Evolutionary conservation across 1,140 invertebrate species (phyloP), one percentile per base, ranked within the genome.

Genomic region (Cydia amplana): DNA sequence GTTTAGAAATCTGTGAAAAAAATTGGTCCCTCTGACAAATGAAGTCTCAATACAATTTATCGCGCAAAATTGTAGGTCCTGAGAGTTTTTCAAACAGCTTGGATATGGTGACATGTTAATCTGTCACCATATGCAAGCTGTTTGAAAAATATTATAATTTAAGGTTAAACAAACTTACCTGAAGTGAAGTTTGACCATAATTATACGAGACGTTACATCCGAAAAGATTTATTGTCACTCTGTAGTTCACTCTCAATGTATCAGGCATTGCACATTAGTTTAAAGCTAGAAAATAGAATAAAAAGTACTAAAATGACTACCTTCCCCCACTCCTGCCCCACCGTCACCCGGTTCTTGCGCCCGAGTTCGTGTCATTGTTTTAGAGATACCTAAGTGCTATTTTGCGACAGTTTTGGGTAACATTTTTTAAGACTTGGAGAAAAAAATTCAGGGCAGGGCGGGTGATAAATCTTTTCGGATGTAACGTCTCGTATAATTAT

Each of bases 221-320:
- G 65, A 70, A 72, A 12, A 72, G 36, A 72, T 72, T 72, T 72
- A 70, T 70, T 23, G 12, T 70, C 28, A 70, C 65, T 70, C 18
- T 7, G 65, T 70, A 70, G 73, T 74, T 32, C 73, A 74, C 73
- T 74, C 6, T 74, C 73, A 60, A 74, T 74, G 60, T 65, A 75
- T 55, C 20, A 46, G 60, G 32, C 40, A 40, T 18, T 16, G 14
- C 49, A 40, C 55, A 64, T 14, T 65, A 36, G 18, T 64, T 75
- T 46, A 65, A 32, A 67, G 63, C 23, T 60, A n/a, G 4, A 74
- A 63, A 46, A 12, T 32, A 32, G 5, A 32, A 46, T 20, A 75
- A 25, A 65, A 64, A 75, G 12, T 65, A 75, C 6, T 23, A 12
- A 18, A 43, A 32, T 4, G 32, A 32, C 32, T 32, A 32, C 2